Percentiles rank a stretch among this genome's conserved stretches.
Conservation (phyloP, 2,113 vertebrate species). For the Columba janthina region DNA sequence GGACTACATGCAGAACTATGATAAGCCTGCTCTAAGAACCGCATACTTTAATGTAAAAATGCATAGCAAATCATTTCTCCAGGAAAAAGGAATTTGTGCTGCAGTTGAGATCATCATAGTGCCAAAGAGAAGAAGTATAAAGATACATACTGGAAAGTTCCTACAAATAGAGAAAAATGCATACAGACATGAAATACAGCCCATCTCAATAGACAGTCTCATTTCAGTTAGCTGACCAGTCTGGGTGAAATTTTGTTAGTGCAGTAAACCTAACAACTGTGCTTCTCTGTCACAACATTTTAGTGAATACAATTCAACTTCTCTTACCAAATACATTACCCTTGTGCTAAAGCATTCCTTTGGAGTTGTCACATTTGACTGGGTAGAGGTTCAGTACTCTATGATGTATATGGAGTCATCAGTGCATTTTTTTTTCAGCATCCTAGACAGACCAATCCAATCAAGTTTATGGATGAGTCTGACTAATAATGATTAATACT, state of each 20-base stretch:
- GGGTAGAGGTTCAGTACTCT: background rate
- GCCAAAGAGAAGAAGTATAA: background rate
- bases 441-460: background rate
- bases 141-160: background rate
- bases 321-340: background rate
- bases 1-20: background rate
- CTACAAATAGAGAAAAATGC: background rate
- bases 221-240: background rate
- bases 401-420: background rate
- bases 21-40: conserved; percentile 8
- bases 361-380: background rate
- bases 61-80: background rate
- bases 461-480: background rate
- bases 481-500: background rate
- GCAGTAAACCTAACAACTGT: background rate
- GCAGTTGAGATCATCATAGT: background rate
- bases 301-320: background rate
- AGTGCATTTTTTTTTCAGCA: background rate
- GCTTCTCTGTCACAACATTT: background rate
- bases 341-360: background rate
- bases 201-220: background rate
- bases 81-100: background rate
- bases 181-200: background rate
- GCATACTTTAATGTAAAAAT: conserved; percentile 14
- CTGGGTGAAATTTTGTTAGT: background rate